Base-by-base conservation (phyloP, 2,113 vertebrate genomes). In the Lophius piscatorius region DNA sequence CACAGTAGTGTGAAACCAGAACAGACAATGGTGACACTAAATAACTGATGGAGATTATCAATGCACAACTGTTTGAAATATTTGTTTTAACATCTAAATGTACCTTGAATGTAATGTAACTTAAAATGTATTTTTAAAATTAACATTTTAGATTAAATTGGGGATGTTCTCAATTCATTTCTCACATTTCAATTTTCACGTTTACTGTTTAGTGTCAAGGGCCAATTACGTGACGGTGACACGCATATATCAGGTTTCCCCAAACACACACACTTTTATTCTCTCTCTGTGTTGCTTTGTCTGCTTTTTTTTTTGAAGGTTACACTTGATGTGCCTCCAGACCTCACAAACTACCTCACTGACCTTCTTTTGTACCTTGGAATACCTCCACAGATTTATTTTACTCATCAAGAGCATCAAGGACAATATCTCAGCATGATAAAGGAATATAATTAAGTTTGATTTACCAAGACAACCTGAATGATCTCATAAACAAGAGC, bases 361-460 rank as follows among this genome's bases (percentile, higher is more conserved):
- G 2, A 17, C 8, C 42, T 34, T 10, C 33, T 35, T 10, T 12
- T 2, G 5, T 46, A 21, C 9, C 16, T 21, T 41, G 28, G 36
- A 56, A 20, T 16, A 38, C 33, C 34, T 22, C 39, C 38, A 42
- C 23, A 40, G 23, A 55, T 47, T 31, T 59, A 26, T 29, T 62
- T 50, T 42, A 6, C 14, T 76, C 64, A 70, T 61, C 52, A 46
- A 11, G 11, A 46, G 34, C 51, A 14, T 42, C 22, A n/a, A 38
- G 29, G 18, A 39, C 16, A 23, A 22, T 9, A 16, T 40, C 2
- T 26, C 4, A 0, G 0, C 33, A 40, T 18, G 29, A 60, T 41
- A 60, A 66, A 20, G 38, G 47, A 61, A 63, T 64, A 24, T 36
- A 12, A 58, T 71, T 74, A n/a, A 44, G 23, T 18, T 47, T 26